Conservation (phyloP, 2,888 invertebrate species). For the Timema cristinae region DNA sequence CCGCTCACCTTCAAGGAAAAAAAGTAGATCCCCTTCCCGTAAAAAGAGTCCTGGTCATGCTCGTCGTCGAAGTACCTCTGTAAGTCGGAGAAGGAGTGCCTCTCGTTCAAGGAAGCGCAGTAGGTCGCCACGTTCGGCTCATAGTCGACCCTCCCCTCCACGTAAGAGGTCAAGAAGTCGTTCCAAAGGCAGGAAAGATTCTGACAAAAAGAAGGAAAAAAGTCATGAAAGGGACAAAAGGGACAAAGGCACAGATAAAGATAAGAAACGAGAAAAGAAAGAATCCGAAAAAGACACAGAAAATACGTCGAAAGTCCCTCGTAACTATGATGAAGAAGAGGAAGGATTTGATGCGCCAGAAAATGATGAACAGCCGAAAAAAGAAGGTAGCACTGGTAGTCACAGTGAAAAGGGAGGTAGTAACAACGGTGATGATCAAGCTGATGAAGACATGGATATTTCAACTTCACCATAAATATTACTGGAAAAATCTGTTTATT, state of each 20-base stretch:
- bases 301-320: constrained; percentile 40
- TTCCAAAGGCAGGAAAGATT: constrained; percentile 24
- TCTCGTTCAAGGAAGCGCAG: constrained; percentile 35
- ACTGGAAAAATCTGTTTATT: too few relatives aligned
- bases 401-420: constrained; percentile 24
- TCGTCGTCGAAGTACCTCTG: constrained; percentile 24
- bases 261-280: constrained; percentile 30
- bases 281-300: constrained; percentile 31
- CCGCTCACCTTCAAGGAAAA: constrained; percentile 34
- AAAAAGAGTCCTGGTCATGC: constrained; percentile 44
- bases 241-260: constrained; percentile 25
- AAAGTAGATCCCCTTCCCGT: constrained; percentile 45
- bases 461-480: constrained; percentile 64
- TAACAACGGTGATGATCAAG: constrained; percentile 21
- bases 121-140: constrained; percentile 32
- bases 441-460: constrained; percentile 62
- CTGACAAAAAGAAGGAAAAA: constrained; percentile 30
- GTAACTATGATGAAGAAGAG: constrained; percentile 54
- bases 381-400: constrained; percentile 20
- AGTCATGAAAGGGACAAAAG: constrained; percentile 29
- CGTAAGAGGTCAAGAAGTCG: constrained; percentile 27
- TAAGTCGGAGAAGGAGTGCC: constrained; percentile 31
- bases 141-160: constrained; percentile 28
- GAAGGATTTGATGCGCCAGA: constrained; percentile 44
- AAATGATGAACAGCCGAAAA: constrained; percentile 20